Percentiles rank a stretch among this genome's conserved stretches.
These are phyloP conservation scores for Myodes glareolus DNA, from an alignment of 2,113 vertebrate species.

Conservation along the genomic window DNA sequence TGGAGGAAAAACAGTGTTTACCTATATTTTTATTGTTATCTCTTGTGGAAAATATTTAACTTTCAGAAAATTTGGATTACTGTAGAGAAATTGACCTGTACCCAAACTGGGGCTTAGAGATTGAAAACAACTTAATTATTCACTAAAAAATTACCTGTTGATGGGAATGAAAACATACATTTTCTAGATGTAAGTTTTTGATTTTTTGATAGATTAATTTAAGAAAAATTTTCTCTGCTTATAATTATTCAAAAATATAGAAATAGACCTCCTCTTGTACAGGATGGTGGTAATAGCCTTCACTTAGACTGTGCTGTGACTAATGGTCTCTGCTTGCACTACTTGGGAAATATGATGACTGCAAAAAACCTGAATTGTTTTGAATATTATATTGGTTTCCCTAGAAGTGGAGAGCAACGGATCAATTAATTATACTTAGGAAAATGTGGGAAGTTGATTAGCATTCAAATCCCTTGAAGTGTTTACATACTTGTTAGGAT, in stretches of 20 bases:
- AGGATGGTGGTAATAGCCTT: neutral
- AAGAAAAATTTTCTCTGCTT: neutral
- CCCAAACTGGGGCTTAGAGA: neutral
- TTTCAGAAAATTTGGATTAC: constrained; percentile 37
- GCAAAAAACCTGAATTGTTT: neutral
- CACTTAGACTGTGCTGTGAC: neutral
- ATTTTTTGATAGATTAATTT: neutral
- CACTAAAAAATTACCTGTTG: neutral
- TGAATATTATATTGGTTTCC: neutral
- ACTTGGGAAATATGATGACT: neutral
- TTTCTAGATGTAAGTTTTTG: neutral
- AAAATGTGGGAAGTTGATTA: neutral
- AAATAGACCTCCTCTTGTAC: neutral
- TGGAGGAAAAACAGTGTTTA: constrained; percentile 40
- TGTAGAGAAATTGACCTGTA: constrained; percentile 18
- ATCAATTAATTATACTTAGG: neutral
- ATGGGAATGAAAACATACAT: neutral
- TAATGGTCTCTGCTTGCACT: neutral
- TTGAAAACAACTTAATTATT: constrained; percentile 10
- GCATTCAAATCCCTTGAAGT: neutral
- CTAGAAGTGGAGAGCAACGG: neutral
- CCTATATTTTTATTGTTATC: constrained; percentile 47
- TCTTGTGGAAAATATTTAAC: constrained; percentile 42
- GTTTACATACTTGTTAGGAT: constrained; percentile 29
- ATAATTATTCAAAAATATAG: neutral